phyloP scores from a whole-genome alignment of 2,113 vertebrate species.

The Amblyopsis rosae region DNA sequence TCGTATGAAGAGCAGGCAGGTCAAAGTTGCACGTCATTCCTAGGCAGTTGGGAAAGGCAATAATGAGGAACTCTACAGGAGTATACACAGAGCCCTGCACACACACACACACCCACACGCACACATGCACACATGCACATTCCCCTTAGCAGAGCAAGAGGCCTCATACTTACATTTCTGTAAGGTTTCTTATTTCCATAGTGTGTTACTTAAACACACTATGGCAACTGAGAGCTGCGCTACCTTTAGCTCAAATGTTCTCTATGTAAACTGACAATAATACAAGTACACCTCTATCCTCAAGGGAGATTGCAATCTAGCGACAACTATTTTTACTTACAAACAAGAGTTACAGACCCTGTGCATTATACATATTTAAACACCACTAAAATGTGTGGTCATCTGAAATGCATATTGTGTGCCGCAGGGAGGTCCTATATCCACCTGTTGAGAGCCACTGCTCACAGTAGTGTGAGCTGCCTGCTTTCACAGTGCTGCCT shows the following conservation, averaged over 20 bases:
- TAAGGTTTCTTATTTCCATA: constrained; percentile 12
- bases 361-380: too few relatives aligned
- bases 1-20: constrained; percentile 53
- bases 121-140: neutral
- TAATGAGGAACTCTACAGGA: constrained; percentile 54
- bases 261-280: constrained; percentile 14
- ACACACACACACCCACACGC: constrained; percentile 5
- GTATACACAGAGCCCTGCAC: neutral
- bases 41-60: constrained; percentile 58
- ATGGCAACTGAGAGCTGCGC: constrained; percentile 27
- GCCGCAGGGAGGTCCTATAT: too few relatives aligned
- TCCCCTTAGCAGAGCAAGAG: neutral
- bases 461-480: neutral
- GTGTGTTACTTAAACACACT: constrained; percentile 12
- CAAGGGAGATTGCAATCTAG: too few relatives aligned
- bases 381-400: too few relatives aligned
- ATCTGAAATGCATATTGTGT: too few relatives aligned
- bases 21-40: constrained; percentile 61
- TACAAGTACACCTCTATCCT: neutral
- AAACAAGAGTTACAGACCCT: too few relatives aligned
- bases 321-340: too few relatives aligned
- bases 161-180: constrained; percentile 3
- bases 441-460: neutral
- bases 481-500: constrained; percentile 8
- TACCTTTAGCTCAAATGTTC: constrained; percentile 9